Base-by-base conservation (phyloP, 2,113 vertebrate genomes). In the Theristicus caerulescens region DNA sequence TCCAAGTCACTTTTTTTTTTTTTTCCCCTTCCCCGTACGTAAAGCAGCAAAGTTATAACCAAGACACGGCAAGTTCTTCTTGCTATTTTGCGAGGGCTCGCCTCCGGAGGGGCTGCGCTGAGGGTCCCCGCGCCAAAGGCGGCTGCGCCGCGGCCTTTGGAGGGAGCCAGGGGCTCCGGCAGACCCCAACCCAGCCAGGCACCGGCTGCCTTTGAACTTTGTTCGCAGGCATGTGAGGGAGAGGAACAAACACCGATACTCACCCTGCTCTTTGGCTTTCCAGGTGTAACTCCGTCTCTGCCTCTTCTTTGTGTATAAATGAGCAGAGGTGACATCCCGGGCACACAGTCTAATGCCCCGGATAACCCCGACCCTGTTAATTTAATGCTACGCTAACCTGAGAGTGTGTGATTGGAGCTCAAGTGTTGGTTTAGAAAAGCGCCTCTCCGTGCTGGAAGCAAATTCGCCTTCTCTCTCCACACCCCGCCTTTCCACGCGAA, bases 211-310 rank as follows among this genome's bases (percentile, higher is more conserved):
- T 93, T 78, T 92, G 96, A 95, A 95, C 96, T 97, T 94, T 93
- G 96, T 22, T 86, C 87, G 0, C 38, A 52, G 71, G 79, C 74
- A 36, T 5, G 82, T 26, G 85, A 67, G 86, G 72, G 76, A 86
- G 94, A 83, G 88, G 86, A 84, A 42, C 76, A 66, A 88, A 91
- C 40, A 71, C 92, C 77, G 59, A 94, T 86, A 95, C 96, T 96
- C 95, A 96, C 96, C 88, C 86, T 18, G 82, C 88, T 93, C 96
- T 96, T 83, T 86, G 92, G 42, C 77, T 95, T 89, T 64, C 73
- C 91, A 58, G 88, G 61, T 58, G 92, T 83, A 84, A 93, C 88
- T 91, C 83, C 96, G 90, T 64, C 91, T 85, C 86, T 89, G 87
- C 58, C 85, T 89, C 93, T 61, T 88, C 96, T 96, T 94, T 87